A percentile compares a stretch with the other conserved stretches of the same genome.
These are phyloP conservation scores for Anolis sagrei DNA, from an alignment of 2,113 vertebrate genomes.

Conservation along the genomic window DNA sequence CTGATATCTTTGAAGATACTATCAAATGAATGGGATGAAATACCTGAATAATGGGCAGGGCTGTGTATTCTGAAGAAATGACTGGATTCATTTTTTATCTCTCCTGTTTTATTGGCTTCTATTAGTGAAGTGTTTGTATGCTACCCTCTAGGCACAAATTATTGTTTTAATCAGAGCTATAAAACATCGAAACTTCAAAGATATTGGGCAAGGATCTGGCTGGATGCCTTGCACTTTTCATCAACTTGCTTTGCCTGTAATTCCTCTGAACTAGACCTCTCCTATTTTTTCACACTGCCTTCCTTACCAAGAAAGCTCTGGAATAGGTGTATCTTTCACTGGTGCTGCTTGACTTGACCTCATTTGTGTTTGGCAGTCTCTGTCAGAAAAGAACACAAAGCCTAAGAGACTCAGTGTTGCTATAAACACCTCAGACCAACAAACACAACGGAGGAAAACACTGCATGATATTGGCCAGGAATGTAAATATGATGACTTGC, in stretches of 20 bases:
- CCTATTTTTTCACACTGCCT: conserved; percentile 54
- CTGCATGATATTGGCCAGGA: not conserved
- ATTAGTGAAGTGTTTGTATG: conserved; percentile 8
- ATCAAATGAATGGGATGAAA: not conserved
- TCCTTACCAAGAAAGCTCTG: conserved; percentile 66
- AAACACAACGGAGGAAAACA: conserved; percentile 29
- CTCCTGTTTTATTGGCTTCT: conserved; percentile 35
- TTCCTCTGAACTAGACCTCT: conserved; percentile 61
- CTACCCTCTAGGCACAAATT: conserved; percentile 61
- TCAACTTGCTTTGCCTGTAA: conserved; percentile 7
- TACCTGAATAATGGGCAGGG: conserved; percentile 38
- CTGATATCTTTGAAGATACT: not conserved
- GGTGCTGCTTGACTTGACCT: conserved; percentile 67
- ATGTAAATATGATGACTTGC: conserved; percentile 9
- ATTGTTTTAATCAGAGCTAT: conserved; percentile 12
- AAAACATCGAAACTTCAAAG: conserved; percentile 65
- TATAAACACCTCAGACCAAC: conserved; percentile 56
- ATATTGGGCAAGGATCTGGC: conserved; percentile 27
- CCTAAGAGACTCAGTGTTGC: conserved; percentile 40
- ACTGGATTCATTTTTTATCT: conserved; percentile 13
- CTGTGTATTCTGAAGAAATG: conserved; percentile 7
- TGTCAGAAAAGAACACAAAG: conserved; percentile 50
- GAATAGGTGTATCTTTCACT: conserved; percentile 65
- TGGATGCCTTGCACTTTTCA: conserved; percentile 48
- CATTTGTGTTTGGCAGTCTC: conserved; percentile 66